A percentile compares a stretch with the other conserved stretches of the same genome.
Evolutionary conservation across 23 tunicate species (phyloP).

Genomic region (Corella eumyota): DNA sequence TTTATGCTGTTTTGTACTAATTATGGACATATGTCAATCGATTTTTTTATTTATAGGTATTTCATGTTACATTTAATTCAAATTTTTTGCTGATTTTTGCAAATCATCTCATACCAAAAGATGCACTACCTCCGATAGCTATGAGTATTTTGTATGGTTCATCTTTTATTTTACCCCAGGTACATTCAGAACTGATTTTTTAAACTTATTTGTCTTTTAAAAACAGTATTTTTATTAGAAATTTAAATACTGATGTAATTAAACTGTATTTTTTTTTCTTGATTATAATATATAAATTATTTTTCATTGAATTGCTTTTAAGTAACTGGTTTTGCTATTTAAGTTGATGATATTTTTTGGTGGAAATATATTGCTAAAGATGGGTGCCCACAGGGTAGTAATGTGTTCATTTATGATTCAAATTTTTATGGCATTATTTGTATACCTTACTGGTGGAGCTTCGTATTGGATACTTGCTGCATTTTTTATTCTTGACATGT

Average conservation of each 20-base stretch:
- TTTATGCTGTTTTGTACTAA: too few relatives aligned
- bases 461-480: slow-evolving; percentile 31
- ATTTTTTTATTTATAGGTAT: slow-evolving; percentile 39
- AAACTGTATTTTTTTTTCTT: too few relatives aligned
- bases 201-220: too few relatives aligned
- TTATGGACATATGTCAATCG: too few relatives aligned
- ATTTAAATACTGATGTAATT: too few relatives aligned
- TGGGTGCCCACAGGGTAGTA: slow-evolving; percentile 52
- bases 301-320: too few relatives aligned
- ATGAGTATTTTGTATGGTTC: slow-evolving; percentile 63
- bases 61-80: slow-evolving; percentile 62
- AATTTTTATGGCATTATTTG: slow-evolving; percentile 20
- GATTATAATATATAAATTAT: too few relatives aligned
- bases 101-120: slow-evolving; percentile 55
- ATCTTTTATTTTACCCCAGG: slow-evolving; percentile 77
- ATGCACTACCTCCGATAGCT: slow-evolving; percentile 38
- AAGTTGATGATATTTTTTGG: slow-evolving; percentile 50
- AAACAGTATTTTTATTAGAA: too few relatives aligned
- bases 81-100: slow-evolving; percentile 76
- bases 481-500: slow-evolving; percentile 73
- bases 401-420: slow-evolving; percentile 58
- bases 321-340: too few relatives aligned
- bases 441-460: slow-evolving; percentile 28
- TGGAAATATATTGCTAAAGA: slow-evolving; percentile 38
- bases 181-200: too few relatives aligned